These are phyloP conservation scores for Nymphalis urticae DNA, from an alignment of 2,888 invertebrate genomes.

Conservation along the genomic window DNA sequence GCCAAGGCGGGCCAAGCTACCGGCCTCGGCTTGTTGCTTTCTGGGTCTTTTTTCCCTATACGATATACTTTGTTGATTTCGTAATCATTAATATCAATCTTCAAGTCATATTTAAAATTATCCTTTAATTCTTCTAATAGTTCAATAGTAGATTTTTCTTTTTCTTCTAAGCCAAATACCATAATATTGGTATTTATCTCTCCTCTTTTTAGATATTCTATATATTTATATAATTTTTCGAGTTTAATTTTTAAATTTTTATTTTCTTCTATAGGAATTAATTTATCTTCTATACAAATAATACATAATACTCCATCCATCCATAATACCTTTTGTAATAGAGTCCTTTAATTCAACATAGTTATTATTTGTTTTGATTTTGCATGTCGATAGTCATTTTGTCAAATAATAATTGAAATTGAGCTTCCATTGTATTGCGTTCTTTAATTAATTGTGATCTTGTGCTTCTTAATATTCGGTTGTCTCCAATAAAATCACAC, in stretches of 20 bases:
- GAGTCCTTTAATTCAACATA: conserved; percentile 27
- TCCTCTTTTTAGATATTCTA: conserved; percentile 24
- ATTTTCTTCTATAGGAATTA: conserved; percentile 36
- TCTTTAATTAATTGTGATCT: too few relatives aligned
- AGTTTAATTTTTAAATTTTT: conserved; percentile 9
- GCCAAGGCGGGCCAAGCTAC: too few relatives aligned
- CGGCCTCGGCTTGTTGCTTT: too few relatives aligned
- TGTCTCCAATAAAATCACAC: too few relatives aligned
- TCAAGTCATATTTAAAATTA: too few relatives aligned
- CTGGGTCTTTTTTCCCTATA: too few relatives aligned
- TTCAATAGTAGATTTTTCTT: too few relatives aligned
- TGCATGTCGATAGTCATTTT: conserved; percentile 33
- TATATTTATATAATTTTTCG: conserved; percentile 8
- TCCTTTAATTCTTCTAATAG: too few relatives aligned
- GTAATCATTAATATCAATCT: too few relatives aligned
- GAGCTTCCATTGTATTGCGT: conserved; percentile 26
- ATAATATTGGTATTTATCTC: conserved; percentile 32
- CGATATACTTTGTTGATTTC: too few relatives aligned
- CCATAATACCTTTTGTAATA: conserved; percentile 30
- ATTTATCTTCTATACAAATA: too few relatives aligned
- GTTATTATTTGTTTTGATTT: conserved; percentile 31
- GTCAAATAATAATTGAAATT: conserved; percentile 31
- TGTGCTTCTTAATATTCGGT: too few relatives aligned
- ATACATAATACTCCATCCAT: conserved; percentile 30
- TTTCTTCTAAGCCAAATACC: not conserved